Percentiles rank a stretch among this genome's conserved stretches.
Evolutionary conservation across 1,140 invertebrate species (phyloP).

Genomic region (Leptinotarsa undecemlineata): DNA sequence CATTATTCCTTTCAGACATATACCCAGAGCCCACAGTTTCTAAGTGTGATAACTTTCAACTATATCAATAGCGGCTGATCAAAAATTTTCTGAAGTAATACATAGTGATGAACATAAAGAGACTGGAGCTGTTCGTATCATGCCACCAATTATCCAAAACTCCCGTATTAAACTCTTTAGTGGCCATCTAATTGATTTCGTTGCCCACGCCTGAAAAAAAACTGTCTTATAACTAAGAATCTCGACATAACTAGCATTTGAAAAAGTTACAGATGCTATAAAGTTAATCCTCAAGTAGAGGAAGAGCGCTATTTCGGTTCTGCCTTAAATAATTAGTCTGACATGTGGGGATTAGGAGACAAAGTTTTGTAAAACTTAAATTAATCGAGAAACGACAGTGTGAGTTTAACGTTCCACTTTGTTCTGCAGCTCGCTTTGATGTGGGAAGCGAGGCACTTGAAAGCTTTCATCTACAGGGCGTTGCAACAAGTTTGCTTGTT

Average conservation of each 20-base stretch:
- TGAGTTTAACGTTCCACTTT: slow-evolving; percentile 8
- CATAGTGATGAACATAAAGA: not conserved
- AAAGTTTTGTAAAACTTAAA: slow-evolving; percentile 35
- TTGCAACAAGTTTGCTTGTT: not conserved
- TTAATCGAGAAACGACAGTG: slow-evolving; percentile 39
- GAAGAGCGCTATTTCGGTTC: slow-evolving; percentile 40
- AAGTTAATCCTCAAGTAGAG: slow-evolving; percentile 41
- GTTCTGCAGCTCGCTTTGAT: not conserved
- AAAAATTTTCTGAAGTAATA: not conserved
- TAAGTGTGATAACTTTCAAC: too few species aligned
- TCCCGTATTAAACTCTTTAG: not conserved
- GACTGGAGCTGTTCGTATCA: not conserved
- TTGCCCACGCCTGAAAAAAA: not conserved
- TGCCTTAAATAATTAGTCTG: slow-evolving; percentile 43
- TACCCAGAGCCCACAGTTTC: too few species aligned
- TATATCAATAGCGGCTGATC: too few species aligned
- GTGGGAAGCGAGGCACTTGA: not conserved
- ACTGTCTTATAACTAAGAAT: not conserved
- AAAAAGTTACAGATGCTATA: slow-evolving; percentile 39
- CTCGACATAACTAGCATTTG: slow-evolving; percentile 13
- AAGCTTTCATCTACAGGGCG: not conserved
- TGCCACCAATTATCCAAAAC: not conserved
- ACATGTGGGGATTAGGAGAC: slow-evolving; percentile 37
- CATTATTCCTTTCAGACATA: too few species aligned
- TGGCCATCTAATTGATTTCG: not conserved